Base-by-base conservation (phyloP, 2,888 invertebrate species). In the Ctenicera cuprea region DNA sequence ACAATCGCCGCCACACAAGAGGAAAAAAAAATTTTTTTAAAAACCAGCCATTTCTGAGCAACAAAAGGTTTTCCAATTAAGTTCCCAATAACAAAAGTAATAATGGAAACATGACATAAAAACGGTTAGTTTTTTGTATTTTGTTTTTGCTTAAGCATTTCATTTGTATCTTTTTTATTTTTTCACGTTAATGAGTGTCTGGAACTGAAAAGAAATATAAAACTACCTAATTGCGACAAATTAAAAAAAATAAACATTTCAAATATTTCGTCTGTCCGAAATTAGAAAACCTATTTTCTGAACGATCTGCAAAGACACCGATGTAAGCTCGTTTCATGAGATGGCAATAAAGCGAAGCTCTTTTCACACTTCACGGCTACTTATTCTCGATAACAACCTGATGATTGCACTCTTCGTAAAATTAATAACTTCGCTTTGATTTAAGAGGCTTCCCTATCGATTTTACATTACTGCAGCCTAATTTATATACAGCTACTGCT, bases 361-460 rank as follows among this genome's bases (percentile, higher is more conserved):
- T 30, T 48, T 30, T 33, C 48, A 48, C 52, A 70, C 62, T 70
- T 63, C 14, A 63, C 30, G 38, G 22, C 41, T 61, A 68, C 61
- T 68, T 68, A 68, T 68, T 38, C 63, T 52, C 63, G 52, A 70
- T 70, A 70, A 70, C 70, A 63, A 70, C 62, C 63, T 63, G 70
- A 62, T 69, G 69, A 70, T 70, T 62, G 61, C 54, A 45, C 50
- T 30, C 37, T 41, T 52, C 45, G 20, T 33, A 37, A 70, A 70
- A 70, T 70, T 70, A 70, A 70, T 70, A 62, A 62, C 62, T 43
- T 30, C 37, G 41, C 37, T 50, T 63, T 70, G 68, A 68, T 59
- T 65, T 65, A 57, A 67, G 48, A 38, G 57, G 57, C 12, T 52
- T 50, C 37, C 26, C 12, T 16, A 63, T 70, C 43, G 70, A 70